These are phyloP conservation scores for Ibidorhyncha struthersii DNA, from an alignment of 2,113 vertebrate genomes.

Conservation along the genomic window DNA sequence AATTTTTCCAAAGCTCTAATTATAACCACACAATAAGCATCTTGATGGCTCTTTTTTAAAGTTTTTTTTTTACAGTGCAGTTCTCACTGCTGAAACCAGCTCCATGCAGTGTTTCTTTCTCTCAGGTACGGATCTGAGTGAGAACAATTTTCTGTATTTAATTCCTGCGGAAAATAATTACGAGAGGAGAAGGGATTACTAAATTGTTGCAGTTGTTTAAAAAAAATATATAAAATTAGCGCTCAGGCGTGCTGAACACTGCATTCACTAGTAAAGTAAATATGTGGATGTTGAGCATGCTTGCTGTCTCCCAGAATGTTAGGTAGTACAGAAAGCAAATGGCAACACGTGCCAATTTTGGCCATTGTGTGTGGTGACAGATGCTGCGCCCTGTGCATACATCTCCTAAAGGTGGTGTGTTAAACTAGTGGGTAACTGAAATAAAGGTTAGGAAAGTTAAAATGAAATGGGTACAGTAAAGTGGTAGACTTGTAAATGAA, in stretches of 20 bases:
- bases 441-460: neutral
- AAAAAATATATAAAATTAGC: neutral
- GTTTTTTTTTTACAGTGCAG: neutral
- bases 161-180: neutral
- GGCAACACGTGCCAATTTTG: neutral
- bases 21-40: neutral
- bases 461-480: neutral
- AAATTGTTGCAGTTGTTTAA: neutral
- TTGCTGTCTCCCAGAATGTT: neutral
- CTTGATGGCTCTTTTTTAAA: neutral
- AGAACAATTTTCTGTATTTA: neutral
- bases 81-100: neutral
- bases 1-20: neutral
- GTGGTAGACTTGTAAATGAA: neutral
- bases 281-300: neutral
- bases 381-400: neutral
- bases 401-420: neutral
- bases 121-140: neutral
- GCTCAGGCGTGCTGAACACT: neutral
- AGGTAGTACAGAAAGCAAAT: neutral
- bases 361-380: neutral
- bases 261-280: neutral
- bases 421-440: neutral
- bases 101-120: neutral
- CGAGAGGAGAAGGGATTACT: neutral